Evolutionary conservation across 2,113 vertebrate genomes (phyloP).

Genomic region (Xiphias gladius): DNA sequence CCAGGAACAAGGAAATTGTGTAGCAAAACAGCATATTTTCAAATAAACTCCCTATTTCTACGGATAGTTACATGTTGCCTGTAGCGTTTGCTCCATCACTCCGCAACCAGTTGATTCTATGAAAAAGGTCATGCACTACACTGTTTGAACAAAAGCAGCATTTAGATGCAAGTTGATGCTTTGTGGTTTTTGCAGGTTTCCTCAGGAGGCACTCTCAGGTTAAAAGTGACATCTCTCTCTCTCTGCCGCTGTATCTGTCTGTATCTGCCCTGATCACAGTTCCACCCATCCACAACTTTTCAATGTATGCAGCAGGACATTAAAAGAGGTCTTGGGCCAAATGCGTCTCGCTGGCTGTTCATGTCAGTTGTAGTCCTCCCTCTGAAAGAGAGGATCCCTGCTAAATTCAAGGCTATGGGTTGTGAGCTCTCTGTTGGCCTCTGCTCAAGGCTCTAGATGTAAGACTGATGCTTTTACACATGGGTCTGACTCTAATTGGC

Average conservation of each 20-base stretch:
- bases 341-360: not conserved
- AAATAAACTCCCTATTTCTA: not conserved
- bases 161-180: conserved; percentile 73
- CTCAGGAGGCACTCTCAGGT: conserved; percentile 64
- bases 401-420: too few species aligned
- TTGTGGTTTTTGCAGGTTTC: conserved; percentile 85
- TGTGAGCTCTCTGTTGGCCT: conserved; percentile 46
- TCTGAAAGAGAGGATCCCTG: conserved; percentile 29
- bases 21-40: not conserved
- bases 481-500: conserved; percentile 42
- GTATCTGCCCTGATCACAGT: not conserved
- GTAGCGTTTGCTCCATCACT: not conserved
- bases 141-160: conserved; percentile 54
- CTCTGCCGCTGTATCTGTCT: not conserved
- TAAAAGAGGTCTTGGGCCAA: not conserved
- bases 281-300: not conserved
- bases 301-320: not conserved
- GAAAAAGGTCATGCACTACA: conserved; percentile 23
- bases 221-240: conserved; percentile 36
- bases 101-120: not conserved
- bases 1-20: not conserved
- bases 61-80: not conserved
- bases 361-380: conserved; percentile 18
- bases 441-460: conserved; percentile 50
- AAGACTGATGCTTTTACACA: conserved; percentile 53